Base-by-base conservation (phyloP, 2,797 vertebrate genomes). In the Lutjanus campechanus region DNA sequence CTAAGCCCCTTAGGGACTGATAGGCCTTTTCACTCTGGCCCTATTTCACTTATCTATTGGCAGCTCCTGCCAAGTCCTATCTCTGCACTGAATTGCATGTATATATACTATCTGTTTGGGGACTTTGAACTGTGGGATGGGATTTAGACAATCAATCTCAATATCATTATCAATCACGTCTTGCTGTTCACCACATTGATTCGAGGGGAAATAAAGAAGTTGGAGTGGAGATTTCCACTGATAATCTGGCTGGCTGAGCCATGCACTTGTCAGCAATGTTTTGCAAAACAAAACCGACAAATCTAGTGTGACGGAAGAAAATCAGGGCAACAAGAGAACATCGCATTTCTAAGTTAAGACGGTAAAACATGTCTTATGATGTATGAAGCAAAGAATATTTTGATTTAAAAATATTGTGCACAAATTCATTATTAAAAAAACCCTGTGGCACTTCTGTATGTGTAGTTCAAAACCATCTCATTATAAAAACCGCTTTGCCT, bases 81-180 rank as follows among this genome's bases (percentile, higher is more conserved):
- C 93, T 94, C 92, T 85, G 83, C 82, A 85, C 91, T 91, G 91
- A 91, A 95, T 96, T 95, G 93, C 94, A 94, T 95, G 92, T 94
- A 94, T 93, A 93, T 90, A 95, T 89, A 94, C 90, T 93, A 94
- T 94, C 94, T 95, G 92, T 94, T 95, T 94, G 92, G 95, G 91
- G 93, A 96, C 95, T 96, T 95, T 95, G 93, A 96, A 97, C 93
- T 96, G 95, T 91, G 85, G 92, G 91, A 95, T 89, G 94, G 96
- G 96, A 97, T 97, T 98, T 97, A 94, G 95, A 93, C 94, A 93
- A 96, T 97, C 96, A 96, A 96, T 96, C 95, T 96, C 95, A 95
- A 95, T 97, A 97, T 96, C 96, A 95, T 96, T 96, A 96, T 96
- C 96, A 96, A 97, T 96, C 96, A 95, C 95, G 90, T 85, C 93